These are phyloP conservation scores for Martes martes DNA, from an alignment of 2,113 vertebrate genomes.

Conservation along the genomic window DNA sequence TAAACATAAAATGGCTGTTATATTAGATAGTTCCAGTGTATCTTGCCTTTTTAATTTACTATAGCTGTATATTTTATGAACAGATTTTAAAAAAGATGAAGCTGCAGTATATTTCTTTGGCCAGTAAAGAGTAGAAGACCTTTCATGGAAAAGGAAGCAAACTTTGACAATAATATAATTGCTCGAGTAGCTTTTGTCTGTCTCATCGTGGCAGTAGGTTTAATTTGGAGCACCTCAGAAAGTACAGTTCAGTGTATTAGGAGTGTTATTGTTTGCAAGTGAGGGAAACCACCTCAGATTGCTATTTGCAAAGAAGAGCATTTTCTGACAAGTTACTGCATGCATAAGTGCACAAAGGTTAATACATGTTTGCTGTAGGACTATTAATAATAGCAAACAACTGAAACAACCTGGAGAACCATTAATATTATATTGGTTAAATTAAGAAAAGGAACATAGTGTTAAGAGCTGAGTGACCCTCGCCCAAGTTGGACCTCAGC, in stretches of 20 bases:
- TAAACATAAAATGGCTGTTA: background rate
- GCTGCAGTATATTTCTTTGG: background rate
- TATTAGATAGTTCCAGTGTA: background rate
- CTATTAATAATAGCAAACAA: background rate
- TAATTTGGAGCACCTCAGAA: background rate
- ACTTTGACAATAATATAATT: conserved; percentile 3
- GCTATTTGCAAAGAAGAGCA: background rate
- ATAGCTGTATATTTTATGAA: background rate
- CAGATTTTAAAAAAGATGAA: background rate
- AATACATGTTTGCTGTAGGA: background rate
- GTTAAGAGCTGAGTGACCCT: background rate
- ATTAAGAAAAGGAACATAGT: background rate
- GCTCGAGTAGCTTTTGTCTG: background rate
- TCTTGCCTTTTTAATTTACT: background rate
- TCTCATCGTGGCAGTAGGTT: background rate
- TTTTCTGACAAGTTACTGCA: background rate
- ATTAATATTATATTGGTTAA: background rate
- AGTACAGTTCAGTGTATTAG: background rate
- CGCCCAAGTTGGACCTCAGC: background rate
- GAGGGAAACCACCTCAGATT: background rate
- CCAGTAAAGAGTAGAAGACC: background rate
- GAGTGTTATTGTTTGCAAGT: background rate
- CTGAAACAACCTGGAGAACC: background rate
- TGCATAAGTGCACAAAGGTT: background rate
- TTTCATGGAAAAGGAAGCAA: conserved; percentile 3